Conservation (phyloP, 2,113 vertebrate genomes). For the Sclerurus mexicanus region DNA sequence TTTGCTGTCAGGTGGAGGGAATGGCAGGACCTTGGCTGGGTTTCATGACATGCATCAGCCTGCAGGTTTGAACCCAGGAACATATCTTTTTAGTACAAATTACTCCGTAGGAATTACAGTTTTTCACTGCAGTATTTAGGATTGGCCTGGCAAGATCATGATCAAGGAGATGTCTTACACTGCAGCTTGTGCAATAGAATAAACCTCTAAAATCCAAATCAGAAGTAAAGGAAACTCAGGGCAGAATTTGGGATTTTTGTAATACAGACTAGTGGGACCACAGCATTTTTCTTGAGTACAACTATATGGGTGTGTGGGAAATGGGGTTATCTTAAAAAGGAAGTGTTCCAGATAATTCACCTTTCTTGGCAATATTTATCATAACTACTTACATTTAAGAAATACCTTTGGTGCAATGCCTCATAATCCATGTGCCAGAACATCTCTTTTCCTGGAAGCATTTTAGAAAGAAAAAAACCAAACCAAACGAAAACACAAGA, state of each 20-base stretch:
- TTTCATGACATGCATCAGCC: neutral
- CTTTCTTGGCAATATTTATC: neutral
- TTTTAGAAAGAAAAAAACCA: neutral
- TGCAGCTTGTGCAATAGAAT: neutral
- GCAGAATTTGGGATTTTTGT: neutral
- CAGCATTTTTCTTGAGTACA: neutral
- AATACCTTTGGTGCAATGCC: neutral
- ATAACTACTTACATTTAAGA: neutral
- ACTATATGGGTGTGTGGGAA: neutral
- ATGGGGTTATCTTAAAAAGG: neutral
- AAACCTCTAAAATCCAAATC: neutral
- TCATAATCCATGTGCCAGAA: neutral
- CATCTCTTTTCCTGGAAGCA: neutral
- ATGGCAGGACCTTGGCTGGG: neutral
- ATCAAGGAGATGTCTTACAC: neutral
- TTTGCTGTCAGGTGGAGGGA: neutral
- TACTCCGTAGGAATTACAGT: neutral
- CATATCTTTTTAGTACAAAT: neutral
- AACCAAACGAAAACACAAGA: too few species aligned
- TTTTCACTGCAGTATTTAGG: neutral
- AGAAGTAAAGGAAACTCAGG: neutral
- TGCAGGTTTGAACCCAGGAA: neutral
- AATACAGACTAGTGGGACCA: neutral
- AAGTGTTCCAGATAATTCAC: neutral
- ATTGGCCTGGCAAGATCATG: neutral